Evolutionary conservation across 2,113 vertebrate species (phyloP), one percentile per base, ranked within the genome.

Genomic region (Mus musculus): DNA sequence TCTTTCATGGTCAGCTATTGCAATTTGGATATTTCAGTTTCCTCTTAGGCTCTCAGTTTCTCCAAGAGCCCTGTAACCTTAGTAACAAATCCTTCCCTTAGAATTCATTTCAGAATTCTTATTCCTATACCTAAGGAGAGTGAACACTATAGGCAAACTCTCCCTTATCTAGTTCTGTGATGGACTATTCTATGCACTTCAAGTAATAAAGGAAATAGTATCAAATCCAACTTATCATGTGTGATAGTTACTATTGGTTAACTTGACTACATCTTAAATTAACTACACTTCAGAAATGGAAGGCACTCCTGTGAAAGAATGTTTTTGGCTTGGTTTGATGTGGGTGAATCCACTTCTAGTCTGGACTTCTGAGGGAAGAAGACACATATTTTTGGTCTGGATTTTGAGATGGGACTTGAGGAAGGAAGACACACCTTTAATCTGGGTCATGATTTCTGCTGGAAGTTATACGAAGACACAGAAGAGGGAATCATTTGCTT

Each of bases 21-120:
- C 30, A 88, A n/a, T 71, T 91, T 54, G 80, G 52, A 61, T 19
- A 90, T 92, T 92, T 88, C 36, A 46, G 5, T 96, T 90, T 89
- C 75, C 8, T 49, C 52, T 2, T 36, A 56, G 72, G 5, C 42
- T n/a, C 72, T 93, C 52, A 54, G 42, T 95, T 89, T 93, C 71
- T 90, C 69, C 72, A 54, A 36, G 33, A 61, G 17, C 93, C 30
- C 73, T 39, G 9, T 87, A 19, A 42, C 46, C 20, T 28, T 52
- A n/a, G 13, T 3, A 59, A 14, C 7, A 76, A 84, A 76, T 76
- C 71, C 11, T 17, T 84, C 33, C 30, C 5, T 3, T 80, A 80
- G 86, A 36, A 56, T 90, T 7, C 12, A 81, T 92, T 90, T 36
- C 26, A 72, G 69, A 42, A 19, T 65, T 28, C 92, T 81, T 56